A percentile compares a stretch with the other conserved stretches of the same genome.
Conservation (phyloP, 2,113 vertebrate species). For the Mirounga angustirostris region DNA sequence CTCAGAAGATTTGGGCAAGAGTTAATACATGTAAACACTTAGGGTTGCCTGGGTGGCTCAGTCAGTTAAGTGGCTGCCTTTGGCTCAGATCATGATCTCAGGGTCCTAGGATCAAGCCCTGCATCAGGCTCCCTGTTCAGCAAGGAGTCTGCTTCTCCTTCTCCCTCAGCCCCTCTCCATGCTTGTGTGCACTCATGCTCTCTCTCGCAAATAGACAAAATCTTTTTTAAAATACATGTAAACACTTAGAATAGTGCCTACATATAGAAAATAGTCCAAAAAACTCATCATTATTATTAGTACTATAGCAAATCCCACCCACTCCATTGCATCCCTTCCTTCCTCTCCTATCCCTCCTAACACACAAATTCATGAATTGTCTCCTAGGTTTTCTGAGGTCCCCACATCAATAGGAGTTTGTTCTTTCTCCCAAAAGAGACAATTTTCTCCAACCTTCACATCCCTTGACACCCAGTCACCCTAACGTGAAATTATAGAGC, state of each 20-base stretch:
- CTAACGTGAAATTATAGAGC: not conserved
- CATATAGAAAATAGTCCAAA: constrained; percentile 18
- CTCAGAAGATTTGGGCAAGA: not conserved
- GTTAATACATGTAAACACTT: not conserved
- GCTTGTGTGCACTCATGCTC: not conserved
- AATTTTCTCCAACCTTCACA: not conserved
- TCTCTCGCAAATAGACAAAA: not conserved
- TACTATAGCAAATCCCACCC: not conserved
- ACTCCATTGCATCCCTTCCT: not conserved
- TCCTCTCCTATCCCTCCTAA: not conserved
- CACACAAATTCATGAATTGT: constrained; percentile 28
- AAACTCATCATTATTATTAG: not conserved
- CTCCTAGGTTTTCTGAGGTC: not conserved
- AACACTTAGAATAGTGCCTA: not conserved
- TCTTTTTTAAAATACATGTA: not conserved
- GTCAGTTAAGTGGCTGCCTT: not conserved
- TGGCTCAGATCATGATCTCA: not conserved
- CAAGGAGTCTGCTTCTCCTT: not conserved
- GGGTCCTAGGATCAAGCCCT: not conserved
- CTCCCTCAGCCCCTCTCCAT: not conserved
- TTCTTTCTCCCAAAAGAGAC: constrained; percentile 24
- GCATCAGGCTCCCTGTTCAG: not conserved
- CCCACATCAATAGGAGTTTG: not conserved
- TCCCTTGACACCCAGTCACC: not conserved
- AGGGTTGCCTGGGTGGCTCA: not conserved